Evolutionary conservation across 2,797 vertebrate genomes (phyloP), one percentile per base, ranked within the genome.

Genomic region (Amblyraja radiata): DNA sequence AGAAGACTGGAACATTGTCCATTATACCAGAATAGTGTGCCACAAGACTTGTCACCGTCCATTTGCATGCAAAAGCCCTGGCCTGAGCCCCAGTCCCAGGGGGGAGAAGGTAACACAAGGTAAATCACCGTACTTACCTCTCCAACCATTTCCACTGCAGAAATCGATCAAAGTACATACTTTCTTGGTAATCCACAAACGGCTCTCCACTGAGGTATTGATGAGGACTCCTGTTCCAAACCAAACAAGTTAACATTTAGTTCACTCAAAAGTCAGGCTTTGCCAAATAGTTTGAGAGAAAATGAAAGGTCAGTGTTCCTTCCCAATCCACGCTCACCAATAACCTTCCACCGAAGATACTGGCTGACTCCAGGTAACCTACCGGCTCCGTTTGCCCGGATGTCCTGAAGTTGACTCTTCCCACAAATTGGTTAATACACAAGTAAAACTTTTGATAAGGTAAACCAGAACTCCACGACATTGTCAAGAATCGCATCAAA

Each of bases 131-230:
- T 65, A 13, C 95, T 94, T 93, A 97, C 97, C 97, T 97, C 94
- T 97, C 97, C 80, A 98, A 32, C 94, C 93, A 95, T 94, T 97
- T 97, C 97, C 97, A 98, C 94, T 98, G 97, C 0, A 97, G 95
- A 74, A 97, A 97, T 0, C 97, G 97, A 61, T 97, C 96, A 71
- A 97, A 98, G 81, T 96, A 97, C 96, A 97, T 96, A 95, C 96
- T 97, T 6, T 95, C 94, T 95, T 97, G 96, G 95, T 96, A 98
- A 93, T 96, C 95, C 18, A 78, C 0, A 93, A 97, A 98, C 1
- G 97, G 96, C 21, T 94, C 93, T 0, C 93, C 95, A 0, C 96
- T 94, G 5, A 98, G 95, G 94, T 95, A 94, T 1, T 93, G 78
- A 58, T 97, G 96, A 0, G 97, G 94, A 0, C 95, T 94, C 94